phyloP scores from a whole-genome alignment of 2,888 invertebrate genomes.

The Drosophila ustulata region DNA sequence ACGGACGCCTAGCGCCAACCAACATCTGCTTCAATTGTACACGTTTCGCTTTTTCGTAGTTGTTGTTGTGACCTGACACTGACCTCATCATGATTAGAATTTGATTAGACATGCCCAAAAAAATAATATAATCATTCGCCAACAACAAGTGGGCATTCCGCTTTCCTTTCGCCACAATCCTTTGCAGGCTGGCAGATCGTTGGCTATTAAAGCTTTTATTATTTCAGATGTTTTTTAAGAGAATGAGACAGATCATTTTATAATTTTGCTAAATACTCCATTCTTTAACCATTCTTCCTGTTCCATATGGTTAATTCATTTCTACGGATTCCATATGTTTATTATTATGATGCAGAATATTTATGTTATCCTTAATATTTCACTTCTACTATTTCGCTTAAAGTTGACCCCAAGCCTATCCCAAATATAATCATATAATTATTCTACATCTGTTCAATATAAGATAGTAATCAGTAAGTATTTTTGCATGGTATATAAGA shows the following conservation, averaged over 20 bases:
- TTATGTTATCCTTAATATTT: too few species aligned
- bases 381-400: too few species aligned
- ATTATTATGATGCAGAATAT: too few species aligned
- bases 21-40: constrained; percentile 61
- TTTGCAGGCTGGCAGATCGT: neutral
- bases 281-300: neutral
- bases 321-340: too few species aligned
- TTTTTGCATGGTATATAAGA: constrained; percentile 30
- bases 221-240: too few species aligned
- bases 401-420: too few species aligned
- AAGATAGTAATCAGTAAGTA: neutral
- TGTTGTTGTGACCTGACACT: constrained; percentile 47
- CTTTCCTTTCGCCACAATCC: neutral
- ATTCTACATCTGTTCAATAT: neutral
- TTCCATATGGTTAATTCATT: too few species aligned
- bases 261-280: too few species aligned
- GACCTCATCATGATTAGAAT: constrained; percentile 41
- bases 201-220: too few species aligned
- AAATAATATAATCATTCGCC: constrained; percentile 18
- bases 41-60: constrained; percentile 34
- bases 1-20: constrained; percentile 32
- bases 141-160: constrained; percentile 7
- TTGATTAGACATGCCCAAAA: constrained; percentile 30
- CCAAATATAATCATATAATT: too few species aligned
- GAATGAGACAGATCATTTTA: neutral